Evolutionary conservation across 2,797 vertebrate genomes (phyloP), one percentile per base, ranked within the genome.

Genomic region (Ptychadena robeensis): DNA sequence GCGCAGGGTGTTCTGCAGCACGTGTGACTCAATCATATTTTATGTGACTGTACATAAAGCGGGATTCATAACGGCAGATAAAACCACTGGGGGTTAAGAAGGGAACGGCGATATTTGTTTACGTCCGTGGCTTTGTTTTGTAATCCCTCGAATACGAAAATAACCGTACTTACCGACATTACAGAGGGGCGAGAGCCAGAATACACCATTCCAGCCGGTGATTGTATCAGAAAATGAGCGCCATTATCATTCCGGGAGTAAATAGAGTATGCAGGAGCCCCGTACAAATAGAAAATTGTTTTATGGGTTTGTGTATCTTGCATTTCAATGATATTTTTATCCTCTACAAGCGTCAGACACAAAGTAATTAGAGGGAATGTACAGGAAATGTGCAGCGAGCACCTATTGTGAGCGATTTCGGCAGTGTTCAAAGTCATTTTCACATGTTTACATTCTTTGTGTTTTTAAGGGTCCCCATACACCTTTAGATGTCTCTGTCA

Each of bases 31-130:
- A 65, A 22, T 68, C 64, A 79, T 79, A 77, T 44, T 53, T 78
- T 78, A 78, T 78, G 63, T 67, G 32, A 35, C 75, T 78, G 28
- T 78, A 67, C 75, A 78, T 78, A 67, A 78, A 78, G 28, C 30
- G 48, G 37, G 40, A 40, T 61, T 61, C 35, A 61, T 10, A 30
- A 69, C 1, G 2, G 32, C 22, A 67, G 53, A 78, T 78, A 32
- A 67, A 77, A 78, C 63, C 38, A 34, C 40, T 67, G 75, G 63
- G 61, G 65, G 38, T 53, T 32, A 78, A 78, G 40, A 34, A 34
- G 37, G 35, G 18, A 40, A 9, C 64, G 34, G 12, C 31, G 67
- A 53, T 25, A 76, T 65, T 38, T 44, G 75, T 35, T 78, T 53
- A 78, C 65, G 28, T 53, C 63, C 15, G 8, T 27, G 10, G n/a